Base-by-base conservation (phyloP, 1,140 invertebrate species). In the Hyles euphorbiae region DNA sequence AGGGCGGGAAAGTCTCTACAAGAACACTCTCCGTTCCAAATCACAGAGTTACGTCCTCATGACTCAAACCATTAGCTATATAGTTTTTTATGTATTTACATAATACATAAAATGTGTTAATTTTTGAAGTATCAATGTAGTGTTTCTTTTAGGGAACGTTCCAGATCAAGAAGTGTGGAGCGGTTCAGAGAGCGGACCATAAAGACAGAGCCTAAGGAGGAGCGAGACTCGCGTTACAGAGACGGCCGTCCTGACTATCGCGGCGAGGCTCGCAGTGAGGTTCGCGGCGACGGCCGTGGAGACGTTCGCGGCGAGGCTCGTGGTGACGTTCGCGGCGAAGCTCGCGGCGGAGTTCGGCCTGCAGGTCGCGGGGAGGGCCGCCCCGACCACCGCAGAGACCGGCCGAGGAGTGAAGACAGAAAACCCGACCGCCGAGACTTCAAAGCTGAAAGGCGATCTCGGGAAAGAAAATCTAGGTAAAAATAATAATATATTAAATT, bases 401-500 rank as follows among this genome's bases (percentile, higher is more conserved):
- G 7, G 52, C 22, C 52, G 46, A 12, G 9, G 44, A 50, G 7
- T 48, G 58, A 50, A 6, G 53, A 53, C 3, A 10, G 64, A 8
- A 56, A 67, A 49, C 53, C 44, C 9, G 48, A 34, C 3, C 50
- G 59, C 9, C 44, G 48, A 12, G 36, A 47, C 8, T 34, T 54
- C 11, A 60, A 63, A 52, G 6, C 44, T 3, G 61, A 66, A 8
- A 36, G 59, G n/a, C 68, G 61, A n/a, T 56, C 58, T 0, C 59
- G 68, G 12, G 74, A 82, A n/a, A 58, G 73, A 9, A 82, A 79
- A 65, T 65, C 58, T 48, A 79, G 82, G 82, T 81, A 57, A 9
- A 22, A 22, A 5, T 12, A 11, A 43, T 10, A 43, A 51, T 34
- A 51, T 51, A 51, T 48, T 48, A 0, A 22, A 22, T 22, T 22